Base-by-base conservation (phyloP, 2,797 vertebrate species). In the Artibeus lituratus region DNA sequence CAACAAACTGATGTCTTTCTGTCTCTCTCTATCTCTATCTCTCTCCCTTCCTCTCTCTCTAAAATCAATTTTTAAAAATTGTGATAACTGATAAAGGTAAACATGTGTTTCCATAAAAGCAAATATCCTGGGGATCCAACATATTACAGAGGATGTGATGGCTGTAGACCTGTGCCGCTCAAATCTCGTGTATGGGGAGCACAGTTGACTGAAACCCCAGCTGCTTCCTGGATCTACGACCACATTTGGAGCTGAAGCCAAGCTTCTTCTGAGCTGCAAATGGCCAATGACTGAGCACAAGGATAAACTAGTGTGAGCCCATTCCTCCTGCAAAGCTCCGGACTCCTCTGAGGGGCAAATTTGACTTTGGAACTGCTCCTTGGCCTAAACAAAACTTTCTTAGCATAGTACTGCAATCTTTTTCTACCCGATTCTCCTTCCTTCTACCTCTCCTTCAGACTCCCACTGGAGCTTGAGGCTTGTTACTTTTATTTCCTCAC, bases 21-120 rank as follows among this genome's bases (percentile, higher is more conserved):
- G 21, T 55, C 55, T 55, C 21, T 55, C 55, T 55, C 1, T 59
- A 24, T 59, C 26, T 57, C 53, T 55, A 4, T 55, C 7, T 26
- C 55, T 26, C 55, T 26, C 55, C 24, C 24, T 57, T 26, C 24
- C 24, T 26, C 22, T 29, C 24, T 29, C 57, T 59, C 26, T 59
- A 59, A 59, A 59, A 29, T 59, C 24, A 29, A 59, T 29, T 59
- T 59, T 59, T 29, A 12, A 59, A 59, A 29, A 12, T 59, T 10
- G 11, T 59, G 26, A 59, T 59, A 92, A 90, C 21, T 37, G 53
- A 85, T 47, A 67, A 83, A 59, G 70, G 35, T 73, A 87, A 84
- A 95, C 49, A 44, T 29, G 10, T 67, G n/a, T 35, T 82, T 62
- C 51, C 84, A 4, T 81, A 29, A 83, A 26, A 82, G 39, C 21